These are phyloP conservation scores for Choreutis nemorana DNA, from an alignment of 2,888 invertebrate species.

Conservation along the genomic window DNA sequence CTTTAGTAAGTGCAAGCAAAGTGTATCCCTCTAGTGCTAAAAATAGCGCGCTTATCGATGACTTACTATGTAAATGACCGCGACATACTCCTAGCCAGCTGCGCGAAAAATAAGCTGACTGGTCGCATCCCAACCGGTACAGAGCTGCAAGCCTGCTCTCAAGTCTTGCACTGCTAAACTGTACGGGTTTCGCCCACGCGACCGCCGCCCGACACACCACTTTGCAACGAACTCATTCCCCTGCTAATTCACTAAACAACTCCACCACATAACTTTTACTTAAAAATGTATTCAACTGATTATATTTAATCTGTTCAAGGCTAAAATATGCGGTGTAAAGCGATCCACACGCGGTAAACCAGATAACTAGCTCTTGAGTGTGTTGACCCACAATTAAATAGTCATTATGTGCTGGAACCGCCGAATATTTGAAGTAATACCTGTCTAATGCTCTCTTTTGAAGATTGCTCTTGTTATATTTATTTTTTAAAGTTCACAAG, in stretches of 20 bases:
- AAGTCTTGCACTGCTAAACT: conserved; percentile 30
- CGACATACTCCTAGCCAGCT: conserved; percentile 52
- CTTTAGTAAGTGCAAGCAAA: conserved; percentile 33
- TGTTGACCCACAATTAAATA: conserved; percentile 47
- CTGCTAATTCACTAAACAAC: too few relatives aligned
- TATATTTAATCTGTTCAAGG: conserved; percentile 17
- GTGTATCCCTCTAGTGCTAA: conserved; percentile 48
- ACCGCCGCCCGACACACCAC: conserved; percentile 9
- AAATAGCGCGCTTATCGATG: conserved; percentile 61
- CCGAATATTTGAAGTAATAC: conserved; percentile 25
- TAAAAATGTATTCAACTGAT: too few relatives aligned
- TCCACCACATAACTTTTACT: too few relatives aligned
- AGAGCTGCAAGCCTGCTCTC: conserved; percentile 26
- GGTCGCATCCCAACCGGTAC: conserved; percentile 35
- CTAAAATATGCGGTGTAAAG: conserved; percentile 14
- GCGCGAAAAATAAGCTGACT: conserved; percentile 50
- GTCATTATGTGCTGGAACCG: conserved; percentile 30
- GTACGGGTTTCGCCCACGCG: conserved; percentile 45
- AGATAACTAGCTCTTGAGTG: conserved; percentile 18
- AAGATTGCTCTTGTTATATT: conserved; percentile 7
- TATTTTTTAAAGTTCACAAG: too few relatives aligned
- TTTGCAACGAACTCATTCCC: conserved; percentile 1
- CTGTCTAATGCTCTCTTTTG: conserved; percentile 16
- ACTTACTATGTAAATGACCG: conserved; percentile 64
- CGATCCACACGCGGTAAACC: conserved; percentile 12